Evolutionary conservation across 2,888 invertebrate genomes (phyloP), one percentile per base, ranked within the genome.

Genomic region (Lasioglossum lativentre): DNA sequence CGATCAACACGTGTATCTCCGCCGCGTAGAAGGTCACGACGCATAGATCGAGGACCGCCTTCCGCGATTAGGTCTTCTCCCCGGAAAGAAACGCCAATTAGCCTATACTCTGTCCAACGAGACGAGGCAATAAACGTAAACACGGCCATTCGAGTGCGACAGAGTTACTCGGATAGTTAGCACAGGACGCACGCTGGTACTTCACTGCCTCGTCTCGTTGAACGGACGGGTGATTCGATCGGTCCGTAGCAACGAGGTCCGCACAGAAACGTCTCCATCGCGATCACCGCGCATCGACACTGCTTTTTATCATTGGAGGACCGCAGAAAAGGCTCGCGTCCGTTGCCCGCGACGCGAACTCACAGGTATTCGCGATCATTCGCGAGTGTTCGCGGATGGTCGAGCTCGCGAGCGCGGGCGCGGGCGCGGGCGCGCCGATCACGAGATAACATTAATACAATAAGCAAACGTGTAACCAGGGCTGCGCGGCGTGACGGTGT

Each of bases 391-490:
- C 34, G 34, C 63, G 63, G 30, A 0, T 1, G 30, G 56, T 3
- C 0, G 56, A 12, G 56, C 2, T 30, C 1, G 63, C 68, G 38
- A 19, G 23, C 30, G 30, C 63, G 19, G 19, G 30, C 30, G 30
- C 63, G 19, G 19, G 30, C 30, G 34, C 66, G 66, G 30, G 34
- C 4, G 66, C 34, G 14, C n/a, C 72, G 80, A 76, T 76, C 76
- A 59, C 76, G 59, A 71, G 76, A 80, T 76, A 81, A 76, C 76
- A 59, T 76, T 59, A 63, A 81, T 38, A 76, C 63, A 56, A 66
- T 47, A 52, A 79, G 47, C 66, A 38, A 30, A 56, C 34, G 74
- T 47, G 63, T 74, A 74, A 27, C 66, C 63, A n/a, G 45, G 72
- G 27, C 38, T 38, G 19, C 16, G n/a, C 47, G n/a, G 5, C 12